Percentiles rank a stretch among this genome's conserved stretches.
phyloP scores from a whole-genome alignment of 2,888 invertebrate genomes.

The Romanomermis culicivorax region DNA sequence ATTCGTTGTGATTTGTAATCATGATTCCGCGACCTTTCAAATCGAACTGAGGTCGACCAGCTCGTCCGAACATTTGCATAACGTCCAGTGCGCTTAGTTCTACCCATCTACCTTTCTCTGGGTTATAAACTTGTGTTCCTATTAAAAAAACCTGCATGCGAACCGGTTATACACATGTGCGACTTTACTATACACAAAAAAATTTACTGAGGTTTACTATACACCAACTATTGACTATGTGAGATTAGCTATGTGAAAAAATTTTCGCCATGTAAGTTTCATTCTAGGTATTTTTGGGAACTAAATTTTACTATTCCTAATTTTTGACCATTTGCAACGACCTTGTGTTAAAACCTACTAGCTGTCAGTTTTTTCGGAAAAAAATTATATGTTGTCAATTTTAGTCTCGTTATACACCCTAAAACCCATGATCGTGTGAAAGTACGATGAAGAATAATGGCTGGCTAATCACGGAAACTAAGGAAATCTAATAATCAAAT shows the following conservation, averaged over 20 bases:
- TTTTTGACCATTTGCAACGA: too few relatives aligned
- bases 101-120: constrained; percentile 93
- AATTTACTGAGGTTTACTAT: not conserved
- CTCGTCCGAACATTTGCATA: constrained; percentile 89
- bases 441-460: too few relatives aligned
- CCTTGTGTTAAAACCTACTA: too few relatives aligned
- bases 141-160: not conserved
- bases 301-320: too few relatives aligned
- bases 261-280: too few relatives aligned
- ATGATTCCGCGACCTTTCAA: constrained; percentile 87
- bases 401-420: too few relatives aligned
- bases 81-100: constrained; percentile 92
- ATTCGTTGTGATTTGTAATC: constrained; percentile 91
- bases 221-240: too few relatives aligned
- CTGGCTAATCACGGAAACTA: not conserved
- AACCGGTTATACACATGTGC: not conserved
- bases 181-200: not conserved
- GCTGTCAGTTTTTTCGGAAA: too few relatives aligned
- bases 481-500: not conserved
- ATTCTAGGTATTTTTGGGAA: too few relatives aligned
- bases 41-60: constrained; percentile 93
- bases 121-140: constrained; percentile 63
- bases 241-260: too few relatives aligned
- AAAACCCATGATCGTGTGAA: too few relatives aligned
- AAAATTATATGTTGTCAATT: too few relatives aligned